Percentiles rank a stretch among this genome's conserved stretches.
These are phyloP conservation scores for Pseudochirops corinnae DNA, from an alignment of 2,797 vertebrate species.

Conservation along the genomic window DNA sequence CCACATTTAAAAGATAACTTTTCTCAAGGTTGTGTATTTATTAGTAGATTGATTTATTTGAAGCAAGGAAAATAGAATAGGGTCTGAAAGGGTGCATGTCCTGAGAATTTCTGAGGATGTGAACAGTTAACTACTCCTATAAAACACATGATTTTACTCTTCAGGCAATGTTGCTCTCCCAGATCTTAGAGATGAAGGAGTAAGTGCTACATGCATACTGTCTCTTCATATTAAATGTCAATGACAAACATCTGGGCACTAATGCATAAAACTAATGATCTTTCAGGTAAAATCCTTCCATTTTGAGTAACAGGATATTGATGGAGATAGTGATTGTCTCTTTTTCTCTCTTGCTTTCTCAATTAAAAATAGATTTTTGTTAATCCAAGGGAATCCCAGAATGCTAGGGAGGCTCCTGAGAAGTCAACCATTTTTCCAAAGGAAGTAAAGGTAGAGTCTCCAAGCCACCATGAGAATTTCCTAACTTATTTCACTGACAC, in stretches of 20 bases:
- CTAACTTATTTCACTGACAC: not conserved
- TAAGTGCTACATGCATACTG: constrained; percentile 3
- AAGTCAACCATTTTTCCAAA: constrained; percentile 2
- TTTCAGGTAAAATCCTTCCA: constrained; percentile 23
- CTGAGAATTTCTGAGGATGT: constrained; percentile 29
- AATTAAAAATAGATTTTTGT: constrained; percentile 51
- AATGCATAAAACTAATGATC: constrained; percentile 4
- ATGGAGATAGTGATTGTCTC: not conserved
- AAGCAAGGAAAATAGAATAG: constrained; percentile 39
- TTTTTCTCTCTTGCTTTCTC: constrained; percentile 42
- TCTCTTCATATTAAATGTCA: constrained; percentile 7
- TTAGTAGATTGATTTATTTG: constrained; percentile 37
- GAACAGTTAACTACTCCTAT: constrained; percentile 27
- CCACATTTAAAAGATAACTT: constrained; percentile 34
- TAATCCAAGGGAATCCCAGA: constrained; percentile 40
- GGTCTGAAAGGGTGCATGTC: constrained; percentile 13
- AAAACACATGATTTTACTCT: not conserved
- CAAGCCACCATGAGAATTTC: not conserved
- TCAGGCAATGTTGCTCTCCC: not conserved
- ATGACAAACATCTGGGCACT: not conserved
- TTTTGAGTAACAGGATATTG: constrained; percentile 3
- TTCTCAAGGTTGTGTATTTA: constrained; percentile 20
- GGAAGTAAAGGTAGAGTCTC: constrained; percentile 16
- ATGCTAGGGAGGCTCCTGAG: constrained; percentile 53
- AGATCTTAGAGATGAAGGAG: not conserved